Percentiles rank a stretch among this genome's conserved stretches.
phyloP scores from a whole-genome alignment of 2,888 invertebrate genomes.

The Marasmarcha lunaedactyla region DNA sequence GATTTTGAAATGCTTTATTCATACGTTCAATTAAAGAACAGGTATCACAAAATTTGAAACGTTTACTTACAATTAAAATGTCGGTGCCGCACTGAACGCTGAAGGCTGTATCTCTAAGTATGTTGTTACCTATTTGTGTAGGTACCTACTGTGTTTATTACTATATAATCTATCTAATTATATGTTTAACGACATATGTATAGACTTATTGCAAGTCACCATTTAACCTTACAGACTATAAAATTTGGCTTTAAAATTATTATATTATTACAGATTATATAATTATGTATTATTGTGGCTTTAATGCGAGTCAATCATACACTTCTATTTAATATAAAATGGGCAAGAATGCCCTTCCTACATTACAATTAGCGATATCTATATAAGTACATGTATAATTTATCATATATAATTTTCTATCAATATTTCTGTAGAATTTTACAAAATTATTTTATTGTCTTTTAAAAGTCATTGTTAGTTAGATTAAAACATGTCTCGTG shows the following conservation, averaged over 20 bases:
- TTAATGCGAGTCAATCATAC: constrained; percentile 63
- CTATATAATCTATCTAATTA: constrained; percentile 29
- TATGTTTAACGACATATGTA: constrained; percentile 41
- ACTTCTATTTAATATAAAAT: constrained; percentile 45
- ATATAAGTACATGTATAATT: constrained; percentile 43
- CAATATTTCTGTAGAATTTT: constrained; percentile 59
- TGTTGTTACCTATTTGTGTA: constrained; percentile 63
- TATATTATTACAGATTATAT: constrained; percentile 40
- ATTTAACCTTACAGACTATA: constrained; percentile 66
- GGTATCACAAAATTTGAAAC: no score
- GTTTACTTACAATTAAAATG: no score
- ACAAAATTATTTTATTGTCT: constrained; percentile 56
- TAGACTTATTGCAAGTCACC: constrained; percentile 47
- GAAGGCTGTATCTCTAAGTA: constrained; percentile 57
- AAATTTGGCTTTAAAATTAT: constrained; percentile 69
- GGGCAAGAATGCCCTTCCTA: constrained; percentile 33
- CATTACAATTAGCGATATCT: constrained; percentile 48
- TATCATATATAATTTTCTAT: constrained; percentile 59
- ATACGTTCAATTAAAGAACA: no score
- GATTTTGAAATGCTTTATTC: no score
- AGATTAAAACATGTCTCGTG: constrained; percentile 40
- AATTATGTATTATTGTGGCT: constrained; percentile 55
- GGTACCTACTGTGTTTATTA: constrained; percentile 37
- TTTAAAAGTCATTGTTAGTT: constrained; percentile 39
- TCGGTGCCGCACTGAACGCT: constrained; percentile 26